Percentiles rank a stretch among this genome's conserved stretches.
Conservation (phyloP, 2,797 vertebrate genomes). For the Pangasius krempfi region DNA sequence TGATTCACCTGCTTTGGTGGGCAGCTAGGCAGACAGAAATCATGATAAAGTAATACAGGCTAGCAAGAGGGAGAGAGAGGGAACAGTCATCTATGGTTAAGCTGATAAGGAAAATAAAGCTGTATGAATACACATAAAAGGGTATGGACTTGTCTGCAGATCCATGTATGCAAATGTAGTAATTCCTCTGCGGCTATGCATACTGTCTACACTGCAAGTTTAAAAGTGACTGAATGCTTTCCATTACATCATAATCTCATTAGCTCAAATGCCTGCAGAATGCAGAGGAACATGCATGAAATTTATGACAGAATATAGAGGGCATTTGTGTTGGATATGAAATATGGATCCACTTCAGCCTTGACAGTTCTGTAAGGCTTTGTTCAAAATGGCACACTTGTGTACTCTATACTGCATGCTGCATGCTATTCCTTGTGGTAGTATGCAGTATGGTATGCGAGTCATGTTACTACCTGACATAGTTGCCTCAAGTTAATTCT, state of each 20-base stretch:
- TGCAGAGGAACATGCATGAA: neutral
- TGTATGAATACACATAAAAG: neutral
- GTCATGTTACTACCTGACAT: neutral
- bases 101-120: neutral
- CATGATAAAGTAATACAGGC: conserved; percentile 31
- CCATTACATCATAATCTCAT: neutral
- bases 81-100: neutral
- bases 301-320: conserved; percentile 19
- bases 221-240: neutral
- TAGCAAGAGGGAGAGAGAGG: neutral
- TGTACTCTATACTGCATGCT: neutral
- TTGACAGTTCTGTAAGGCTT: conserved; percentile 8
- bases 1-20: conserved; percentile 29
- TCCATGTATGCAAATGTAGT: neutral
- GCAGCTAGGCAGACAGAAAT: conserved; percentile 16
- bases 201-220: neutral
- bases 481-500: neutral
- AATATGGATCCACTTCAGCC: conserved; percentile 47
- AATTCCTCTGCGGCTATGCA: neutral
- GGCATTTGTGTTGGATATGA: conserved; percentile 48
- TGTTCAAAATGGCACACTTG: neutral
- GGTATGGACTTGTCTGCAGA: neutral
- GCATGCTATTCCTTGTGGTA: neutral
- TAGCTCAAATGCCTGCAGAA: neutral
- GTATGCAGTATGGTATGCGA: neutral